Evolutionary conservation across 2,888 invertebrate genomes (phyloP), one percentile per base, ranked within the genome.

Genomic region (Tiliacea citrago): DNA sequence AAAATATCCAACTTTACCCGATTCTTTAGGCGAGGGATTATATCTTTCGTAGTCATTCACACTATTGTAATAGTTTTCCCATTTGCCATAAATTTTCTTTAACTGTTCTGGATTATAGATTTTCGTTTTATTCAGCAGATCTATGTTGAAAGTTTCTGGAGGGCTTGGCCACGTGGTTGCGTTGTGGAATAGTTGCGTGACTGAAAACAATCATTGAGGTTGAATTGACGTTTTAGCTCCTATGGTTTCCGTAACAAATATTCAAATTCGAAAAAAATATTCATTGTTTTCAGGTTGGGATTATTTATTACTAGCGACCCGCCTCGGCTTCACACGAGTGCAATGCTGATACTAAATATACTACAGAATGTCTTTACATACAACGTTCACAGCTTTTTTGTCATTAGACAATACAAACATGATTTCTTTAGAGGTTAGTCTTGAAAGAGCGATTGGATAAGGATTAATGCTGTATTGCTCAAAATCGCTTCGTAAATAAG

Each of bases 11-110:
- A 55, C 21, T 70, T 53, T 86, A 93, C 94, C 92, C 47, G 94
- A 93, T 58, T 86, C 73, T 6, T 76, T 35, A 0, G 93, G 91
- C 51, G 66, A 81, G 0, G 93, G 93, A 21, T 62, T 71, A 77
- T 86, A 89, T 16, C 61, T 76, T 0, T 85, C 74, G 6, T 82
- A 47, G 42, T 87, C 75, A 24, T 73, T 57, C 10, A 90, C 79
- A 39, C 73, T 69, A 16, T 75, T 60, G 21, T 73, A 29, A 75
- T 91, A 91, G 6, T 58, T 70, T 0, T 73, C 63, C 87, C 86
- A 89, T 21, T 83, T 68, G 0, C 83, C 78, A 68, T 86, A 88
- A 2, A 82, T 77, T 39, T 42, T 75, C 58, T 62, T 58, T 39
- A 87, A 55, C 57, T 81, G 21, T 18, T 63, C 29, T 35, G 60